Evolutionary conservation across 2,113 vertebrate species (phyloP).

Genomic region (Oncorhynchus tshawytscha): DNA sequence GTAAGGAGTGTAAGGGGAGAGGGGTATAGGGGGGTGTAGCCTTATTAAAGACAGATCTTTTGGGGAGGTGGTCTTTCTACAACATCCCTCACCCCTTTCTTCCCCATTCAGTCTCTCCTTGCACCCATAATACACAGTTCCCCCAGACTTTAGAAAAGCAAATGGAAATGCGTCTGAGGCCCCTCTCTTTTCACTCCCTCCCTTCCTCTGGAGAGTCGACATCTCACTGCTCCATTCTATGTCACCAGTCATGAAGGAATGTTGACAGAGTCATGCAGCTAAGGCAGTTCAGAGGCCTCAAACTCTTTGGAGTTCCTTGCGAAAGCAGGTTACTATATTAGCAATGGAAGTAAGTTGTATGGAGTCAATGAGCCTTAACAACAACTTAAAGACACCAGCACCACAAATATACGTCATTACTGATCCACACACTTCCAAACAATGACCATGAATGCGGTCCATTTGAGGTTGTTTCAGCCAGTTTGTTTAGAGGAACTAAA

Average conservation of each 20-base stretch:
- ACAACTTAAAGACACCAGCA: not conserved
- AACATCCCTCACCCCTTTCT: not conserved
- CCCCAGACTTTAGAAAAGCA: not conserved
- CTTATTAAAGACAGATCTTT: not conserved
- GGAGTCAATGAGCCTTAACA: not conserved
- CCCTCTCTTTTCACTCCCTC: not conserved
- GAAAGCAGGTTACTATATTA: not conserved
- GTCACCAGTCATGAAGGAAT: conserved; percentile 5
- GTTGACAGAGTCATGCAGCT: not conserved
- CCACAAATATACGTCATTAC: not conserved
- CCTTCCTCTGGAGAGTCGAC: not conserved
- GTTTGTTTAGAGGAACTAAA: not conserved
- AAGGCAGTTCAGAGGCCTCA: not conserved
- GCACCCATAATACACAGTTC: not conserved
- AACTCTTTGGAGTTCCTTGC: not conserved
- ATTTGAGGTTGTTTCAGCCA: not conserved
- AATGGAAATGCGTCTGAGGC: not conserved
- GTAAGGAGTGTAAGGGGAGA: not conserved
- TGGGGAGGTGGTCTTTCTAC: not conserved
- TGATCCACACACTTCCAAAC: not conserved
- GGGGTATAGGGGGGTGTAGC: not conserved
- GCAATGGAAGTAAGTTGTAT: not conserved
- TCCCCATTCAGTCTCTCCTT: not conserved
- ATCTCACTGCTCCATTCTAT: not conserved
- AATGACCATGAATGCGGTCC: not conserved